phyloP scores from a whole-genome alignment of 37 sponge, comb jelly and placozoan species.

The Diacarnus erythraeanus region DNA sequence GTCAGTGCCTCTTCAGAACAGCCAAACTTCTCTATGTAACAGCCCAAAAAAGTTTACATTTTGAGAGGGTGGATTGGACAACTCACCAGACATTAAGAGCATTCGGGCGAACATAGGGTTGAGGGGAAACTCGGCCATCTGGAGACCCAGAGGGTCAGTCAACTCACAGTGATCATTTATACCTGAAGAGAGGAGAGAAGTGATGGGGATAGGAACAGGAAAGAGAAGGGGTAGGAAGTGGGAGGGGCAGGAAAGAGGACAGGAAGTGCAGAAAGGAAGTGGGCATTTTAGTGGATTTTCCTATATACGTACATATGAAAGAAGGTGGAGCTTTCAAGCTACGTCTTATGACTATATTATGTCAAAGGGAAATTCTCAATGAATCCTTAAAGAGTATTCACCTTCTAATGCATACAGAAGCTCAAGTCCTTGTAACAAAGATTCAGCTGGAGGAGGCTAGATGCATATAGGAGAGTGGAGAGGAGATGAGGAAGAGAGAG shows the following conservation, averaged over 20 bases:
- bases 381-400: constrained; percentile 7
- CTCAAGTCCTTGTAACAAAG: constrained; percentile 75
- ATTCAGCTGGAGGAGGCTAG: constrained; percentile 85
- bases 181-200: constrained; percentile 40
- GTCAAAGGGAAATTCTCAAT: neutral
- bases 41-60: no score
- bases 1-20: constrained; percentile 91
- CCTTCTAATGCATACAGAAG: constrained; percentile 90
- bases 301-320: no score
- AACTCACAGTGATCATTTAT: constrained; percentile 70
- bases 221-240: no score
- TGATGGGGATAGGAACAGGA: neutral
- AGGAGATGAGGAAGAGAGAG: neutral
- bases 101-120: constrained; percentile 92
- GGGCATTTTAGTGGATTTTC: neutral
- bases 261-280: no score
- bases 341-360: no score
- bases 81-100: constrained; percentile 86
- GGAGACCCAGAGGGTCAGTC: constrained; percentile 70
- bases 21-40: constrained; percentile 63
- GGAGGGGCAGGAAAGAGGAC: no score
- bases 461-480: no score
- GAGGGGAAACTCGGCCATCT: constrained; percentile 94
- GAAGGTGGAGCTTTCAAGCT: no score
- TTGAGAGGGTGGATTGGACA: no score